phyloP scores from a whole-genome alignment of 2,888 invertebrate species.

The Hecatera dysodea region DNA sequence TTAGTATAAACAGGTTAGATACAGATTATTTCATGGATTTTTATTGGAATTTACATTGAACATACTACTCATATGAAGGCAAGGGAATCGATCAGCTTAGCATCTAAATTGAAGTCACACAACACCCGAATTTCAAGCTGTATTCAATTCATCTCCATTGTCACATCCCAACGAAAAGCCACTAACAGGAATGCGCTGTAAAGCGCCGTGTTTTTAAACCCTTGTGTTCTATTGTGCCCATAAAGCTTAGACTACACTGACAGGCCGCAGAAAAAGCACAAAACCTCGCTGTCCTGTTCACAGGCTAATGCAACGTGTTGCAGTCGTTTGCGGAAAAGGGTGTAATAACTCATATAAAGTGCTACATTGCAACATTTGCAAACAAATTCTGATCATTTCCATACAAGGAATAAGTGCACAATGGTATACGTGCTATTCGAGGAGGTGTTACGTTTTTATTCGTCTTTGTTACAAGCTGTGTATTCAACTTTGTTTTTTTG shows the following conservation, averaged over 20 bases:
- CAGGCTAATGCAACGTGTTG: constrained; percentile 48
- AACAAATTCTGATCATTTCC: constrained; percentile 51
- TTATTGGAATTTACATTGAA: neutral
- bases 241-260: constrained; percentile 48
- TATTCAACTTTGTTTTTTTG: too few species aligned
- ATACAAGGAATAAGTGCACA: constrained; percentile 17
- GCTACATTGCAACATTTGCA: constrained; percentile 31
- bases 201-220: constrained; percentile 37
- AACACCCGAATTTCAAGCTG: neutral
- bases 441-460: neutral
- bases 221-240: constrained; percentile 47
- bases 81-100: neutral
- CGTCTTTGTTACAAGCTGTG: neutral
- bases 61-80: neutral
- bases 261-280: constrained; percentile 35
- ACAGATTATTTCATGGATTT: neutral
- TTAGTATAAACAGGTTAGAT: too few species aligned
- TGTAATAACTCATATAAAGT: constrained; percentile 57
- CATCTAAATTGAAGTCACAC: constrained; percentile 1
- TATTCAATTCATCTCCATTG: neutral
- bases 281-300: constrained; percentile 36
- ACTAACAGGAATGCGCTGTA: constrained; percentile 15
- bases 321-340: constrained; percentile 44
- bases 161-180: constrained; percentile 4
- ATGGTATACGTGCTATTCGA: constrained; percentile 6